Conservation (phyloP, 2,888 invertebrate genomes). For the Flexamia atlantica region DNA sequence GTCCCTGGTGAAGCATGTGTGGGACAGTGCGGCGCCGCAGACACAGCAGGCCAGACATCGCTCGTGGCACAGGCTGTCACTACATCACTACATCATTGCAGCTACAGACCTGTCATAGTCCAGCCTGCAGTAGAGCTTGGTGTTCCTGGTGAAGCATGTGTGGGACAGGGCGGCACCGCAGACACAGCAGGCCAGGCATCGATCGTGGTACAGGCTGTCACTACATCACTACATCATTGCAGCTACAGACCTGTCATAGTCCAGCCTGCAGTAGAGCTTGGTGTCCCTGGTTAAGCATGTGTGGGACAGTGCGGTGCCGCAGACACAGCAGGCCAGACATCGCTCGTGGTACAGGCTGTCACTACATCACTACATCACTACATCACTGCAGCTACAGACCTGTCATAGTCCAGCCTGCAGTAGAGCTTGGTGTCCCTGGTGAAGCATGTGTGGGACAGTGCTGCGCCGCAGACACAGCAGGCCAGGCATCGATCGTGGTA, state of each 20-base stretch:
- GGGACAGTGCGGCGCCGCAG: too few relatives aligned
- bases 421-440: too few relatives aligned
- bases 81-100: too few relatives aligned
- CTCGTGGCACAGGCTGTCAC: slow-evolving; percentile 87
- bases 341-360: slow-evolving; percentile 87
- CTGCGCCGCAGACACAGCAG: slow-evolving; percentile 81
- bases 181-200: slow-evolving; percentile 84
- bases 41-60: slow-evolving; percentile 81
- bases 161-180: too few relatives aligned
- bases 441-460: too few relatives aligned
- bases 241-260: slow-evolving; percentile 84
- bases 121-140: too few relatives aligned
- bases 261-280: slow-evolving; percentile 16
- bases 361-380: slow-evolving; percentile 73
- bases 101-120: too few relatives aligned
- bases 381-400: too few relatives aligned
- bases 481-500: slow-evolving; percentile 89
- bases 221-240: slow-evolving; percentile 87
- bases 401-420: too few relatives aligned
- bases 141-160: too few relatives aligned
- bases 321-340: slow-evolving; percentile 83
- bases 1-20: too few relatives aligned
- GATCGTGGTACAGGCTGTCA: slow-evolving; percentile 86
- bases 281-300: too few relatives aligned
- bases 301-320: slow-evolving; percentile 15